A percentile compares a stretch with the other conserved stretches of the same genome.
phyloP scores from a whole-genome alignment of 92 coral and sea anemone species.

The Diadumene lineata region DNA sequence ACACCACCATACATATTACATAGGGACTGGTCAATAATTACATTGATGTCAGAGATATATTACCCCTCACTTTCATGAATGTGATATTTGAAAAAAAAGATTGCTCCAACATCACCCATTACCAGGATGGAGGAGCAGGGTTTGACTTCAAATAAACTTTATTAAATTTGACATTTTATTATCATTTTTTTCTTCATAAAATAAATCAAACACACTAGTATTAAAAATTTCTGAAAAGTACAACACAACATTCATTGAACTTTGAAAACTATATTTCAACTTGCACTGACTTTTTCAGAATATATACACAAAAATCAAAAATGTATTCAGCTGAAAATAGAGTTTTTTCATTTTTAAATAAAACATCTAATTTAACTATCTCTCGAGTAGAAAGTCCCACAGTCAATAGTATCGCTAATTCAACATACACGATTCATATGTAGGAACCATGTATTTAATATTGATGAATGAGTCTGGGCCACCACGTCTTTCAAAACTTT shows the following conservation, averaged over 20 bases:
- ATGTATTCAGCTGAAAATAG: not conserved
- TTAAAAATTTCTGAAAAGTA: not conserved
- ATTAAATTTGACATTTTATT: no score
- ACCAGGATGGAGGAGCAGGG: no score
- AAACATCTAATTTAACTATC: not conserved
- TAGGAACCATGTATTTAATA: constrained; percentile 99
- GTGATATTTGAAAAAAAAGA: no score
- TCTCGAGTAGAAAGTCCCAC: not conserved
- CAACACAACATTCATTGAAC: not conserved
- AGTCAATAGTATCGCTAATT: constrained; percentile 58
- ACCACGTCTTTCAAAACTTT: constrained; percentile 85
- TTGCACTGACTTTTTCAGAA: not conserved
- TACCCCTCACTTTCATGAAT: no score
- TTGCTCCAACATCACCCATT: no score
- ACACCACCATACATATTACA: no score
- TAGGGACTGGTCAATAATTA: no score
- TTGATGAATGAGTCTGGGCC: constrained; percentile 98
- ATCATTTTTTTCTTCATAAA: no score
- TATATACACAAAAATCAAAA: constrained; percentile 1
- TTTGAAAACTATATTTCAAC: not conserved
- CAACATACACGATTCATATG: constrained; percentile 94
- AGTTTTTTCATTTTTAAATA: not conserved
- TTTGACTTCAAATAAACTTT: no score
- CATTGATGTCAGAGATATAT: no score
- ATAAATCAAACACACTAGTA: not conserved